Percentiles rank a stretch among this genome's conserved stretches.
Conservation (phyloP, 2,797 vertebrate species). For the Megaceryle alcyon region DNA sequence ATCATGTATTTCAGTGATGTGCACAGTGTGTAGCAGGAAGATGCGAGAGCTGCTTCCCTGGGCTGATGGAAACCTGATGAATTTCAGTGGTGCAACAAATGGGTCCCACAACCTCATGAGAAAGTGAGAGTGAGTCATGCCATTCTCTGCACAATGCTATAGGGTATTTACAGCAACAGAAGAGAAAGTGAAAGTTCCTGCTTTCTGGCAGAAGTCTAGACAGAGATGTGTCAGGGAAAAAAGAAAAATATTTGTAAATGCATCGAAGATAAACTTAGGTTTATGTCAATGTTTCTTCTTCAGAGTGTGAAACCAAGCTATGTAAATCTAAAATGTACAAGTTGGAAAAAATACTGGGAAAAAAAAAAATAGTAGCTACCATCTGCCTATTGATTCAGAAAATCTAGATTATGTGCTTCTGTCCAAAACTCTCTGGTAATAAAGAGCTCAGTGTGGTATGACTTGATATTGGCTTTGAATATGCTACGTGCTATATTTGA, state of each 20-base stretch:
- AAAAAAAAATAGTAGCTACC: background rate
- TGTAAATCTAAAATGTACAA: constrained; percentile 62
- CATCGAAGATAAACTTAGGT: constrained; percentile 55
- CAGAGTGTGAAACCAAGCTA: constrained; percentile 63
- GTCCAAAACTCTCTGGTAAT: constrained; percentile 63
- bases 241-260: constrained; percentile 58
- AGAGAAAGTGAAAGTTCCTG: background rate
- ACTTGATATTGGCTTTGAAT: constrained; percentile 33
- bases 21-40: background rate
- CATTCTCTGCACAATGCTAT: background rate
- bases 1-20: background rate
- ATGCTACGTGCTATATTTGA: background rate
- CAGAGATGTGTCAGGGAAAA: background rate
- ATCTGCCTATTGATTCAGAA: constrained; percentile 69
- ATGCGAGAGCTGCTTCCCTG: background rate
- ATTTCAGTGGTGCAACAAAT: background rate
- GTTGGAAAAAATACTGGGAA: background rate
- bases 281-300: constrained; percentile 54
- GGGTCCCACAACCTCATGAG: background rate
- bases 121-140: background rate
- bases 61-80: background rate
- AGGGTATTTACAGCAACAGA: background rate
- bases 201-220: background rate
- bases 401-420: constrained; percentile 49
- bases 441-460: constrained; percentile 68